Evolutionary conservation across 2,797 vertebrate genomes (phyloP).

Genomic region (Channallabes apus): DNA sequence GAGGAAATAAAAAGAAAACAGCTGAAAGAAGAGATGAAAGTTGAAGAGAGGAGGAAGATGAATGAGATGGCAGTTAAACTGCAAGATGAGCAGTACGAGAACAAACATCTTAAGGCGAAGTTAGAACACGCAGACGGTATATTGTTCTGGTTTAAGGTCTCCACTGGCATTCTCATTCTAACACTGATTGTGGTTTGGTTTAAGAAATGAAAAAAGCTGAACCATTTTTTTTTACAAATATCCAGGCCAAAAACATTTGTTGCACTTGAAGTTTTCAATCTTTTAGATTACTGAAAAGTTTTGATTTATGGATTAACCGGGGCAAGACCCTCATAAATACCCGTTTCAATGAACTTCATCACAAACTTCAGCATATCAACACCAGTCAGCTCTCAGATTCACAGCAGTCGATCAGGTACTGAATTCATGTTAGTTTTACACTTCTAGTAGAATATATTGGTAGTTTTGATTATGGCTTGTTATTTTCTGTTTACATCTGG

Average conservation of each 20-base stretch:
- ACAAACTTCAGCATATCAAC: no score
- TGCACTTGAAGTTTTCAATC: no score
- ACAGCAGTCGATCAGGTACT: neutral
- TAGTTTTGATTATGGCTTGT: no score
- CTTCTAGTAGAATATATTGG: neutral
- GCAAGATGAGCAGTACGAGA: constrained; percentile 24
- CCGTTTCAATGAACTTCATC: no score
- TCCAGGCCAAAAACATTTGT: no score
- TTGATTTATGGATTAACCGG: no score
- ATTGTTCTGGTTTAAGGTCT: neutral
- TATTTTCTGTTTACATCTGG: no score
- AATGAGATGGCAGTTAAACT: constrained; percentile 12
- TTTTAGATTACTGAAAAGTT: no score
- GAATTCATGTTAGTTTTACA: neutral
- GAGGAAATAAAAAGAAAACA: constrained; percentile 9
- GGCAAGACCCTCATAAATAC: no score
- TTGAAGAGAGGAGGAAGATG: neutral
- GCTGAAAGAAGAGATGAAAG: neutral
- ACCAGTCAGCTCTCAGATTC: no score
- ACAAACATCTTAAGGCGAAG: neutral
- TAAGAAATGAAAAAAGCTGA: neutral
- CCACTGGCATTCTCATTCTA: neutral
- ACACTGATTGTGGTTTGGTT: neutral
- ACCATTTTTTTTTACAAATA: neutral
- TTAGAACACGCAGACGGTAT: neutral